Evolutionary conservation across 2,113 vertebrate genomes (phyloP), one percentile per base, ranked within the genome.

Genomic region (Mellivora capensis): DNA sequence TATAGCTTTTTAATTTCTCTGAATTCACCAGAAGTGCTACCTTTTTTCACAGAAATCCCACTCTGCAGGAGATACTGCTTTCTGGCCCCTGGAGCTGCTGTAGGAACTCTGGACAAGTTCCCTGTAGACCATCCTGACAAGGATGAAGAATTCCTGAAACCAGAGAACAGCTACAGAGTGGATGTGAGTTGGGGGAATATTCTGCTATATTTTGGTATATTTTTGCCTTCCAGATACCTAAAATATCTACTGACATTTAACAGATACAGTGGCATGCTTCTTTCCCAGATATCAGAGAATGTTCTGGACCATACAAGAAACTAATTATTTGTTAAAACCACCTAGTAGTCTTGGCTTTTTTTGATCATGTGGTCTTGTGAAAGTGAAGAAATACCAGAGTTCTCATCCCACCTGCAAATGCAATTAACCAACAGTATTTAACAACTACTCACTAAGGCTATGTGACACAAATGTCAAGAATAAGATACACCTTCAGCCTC

Each of bases 271-370:
- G 83, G 18, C 7, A 72, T 39, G 34, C 52, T 82, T 82, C 72
- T 76, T 57, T 61, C 64, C 42, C 42, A 39, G 44, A 91, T 39
- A 83, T 13, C 37, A 18, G 37, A 52, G 90, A 96, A 97, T 67
- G 62, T 61, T 87, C 74, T 72, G 14, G 72, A 97, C 91, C 82
- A 93, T 1, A 91, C 64, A 95, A 92, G 77, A 93, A 93, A 64
- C 37, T 44, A 94, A 85, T 52, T 96, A 77, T 72, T 49, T 91
- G 90, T 89, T 86, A 93, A 96, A 94, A 88, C 42, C n/a, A 95
- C 37, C 25, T n/a, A 93, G 76, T 69, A 88, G 67, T 91, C 69
- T n/a, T 62, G 84, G 18, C 31, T 49, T 67, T 67, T 87, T 91
- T 42, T n/a, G 76, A 85, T 34, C 62, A 31, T 31, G 59, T 77